Evolutionary conservation across 1,140 invertebrate species (phyloP).

Genomic region (Neodiprion virginianus): DNA sequence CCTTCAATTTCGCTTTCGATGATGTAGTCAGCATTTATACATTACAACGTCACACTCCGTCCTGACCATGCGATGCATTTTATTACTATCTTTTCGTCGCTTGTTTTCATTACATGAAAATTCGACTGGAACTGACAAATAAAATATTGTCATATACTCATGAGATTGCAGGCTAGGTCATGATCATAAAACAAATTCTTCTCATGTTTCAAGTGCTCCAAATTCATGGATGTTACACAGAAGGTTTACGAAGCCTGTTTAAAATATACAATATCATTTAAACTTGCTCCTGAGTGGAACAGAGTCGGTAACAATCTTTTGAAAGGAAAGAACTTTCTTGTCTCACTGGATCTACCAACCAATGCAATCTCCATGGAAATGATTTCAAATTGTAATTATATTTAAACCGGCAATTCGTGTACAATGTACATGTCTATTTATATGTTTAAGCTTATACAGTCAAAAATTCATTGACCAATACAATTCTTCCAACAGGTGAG

Average conservation of each 20-base stretch:
- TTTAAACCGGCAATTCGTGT: not conserved
- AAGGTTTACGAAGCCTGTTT: conserved; percentile 41
- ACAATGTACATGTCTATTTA: not conserved
- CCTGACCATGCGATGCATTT: no score
- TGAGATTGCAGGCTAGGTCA: not conserved
- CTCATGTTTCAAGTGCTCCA: conserved; percentile 3
- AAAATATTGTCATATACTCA: conserved; percentile 8
- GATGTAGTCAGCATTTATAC: not conserved
- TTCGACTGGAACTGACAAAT: not conserved
- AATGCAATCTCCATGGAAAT: conserved; percentile 42
- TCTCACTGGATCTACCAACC: conserved; percentile 18
- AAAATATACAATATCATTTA: conserved; percentile 39
- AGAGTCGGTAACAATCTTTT: conserved; percentile 41
- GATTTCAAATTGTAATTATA: conserved; percentile 29
- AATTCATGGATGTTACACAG: conserved; percentile 25
- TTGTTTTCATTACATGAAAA: not conserved
- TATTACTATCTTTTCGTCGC: not conserved
- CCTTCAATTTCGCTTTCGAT: not conserved
- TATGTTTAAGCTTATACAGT: no score
- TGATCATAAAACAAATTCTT: not conserved
- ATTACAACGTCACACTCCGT: not conserved
- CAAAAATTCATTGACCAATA: no score
- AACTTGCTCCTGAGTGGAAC: conserved; percentile 46
- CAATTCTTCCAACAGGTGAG: no score
- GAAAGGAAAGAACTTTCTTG: conserved; percentile 42